Percentiles rank a stretch among this genome's conserved stretches.
phyloP scores from a whole-genome alignment of 30 jellyfish, hydroid and myxozoan species.

The Sanderia malayensis region DNA sequence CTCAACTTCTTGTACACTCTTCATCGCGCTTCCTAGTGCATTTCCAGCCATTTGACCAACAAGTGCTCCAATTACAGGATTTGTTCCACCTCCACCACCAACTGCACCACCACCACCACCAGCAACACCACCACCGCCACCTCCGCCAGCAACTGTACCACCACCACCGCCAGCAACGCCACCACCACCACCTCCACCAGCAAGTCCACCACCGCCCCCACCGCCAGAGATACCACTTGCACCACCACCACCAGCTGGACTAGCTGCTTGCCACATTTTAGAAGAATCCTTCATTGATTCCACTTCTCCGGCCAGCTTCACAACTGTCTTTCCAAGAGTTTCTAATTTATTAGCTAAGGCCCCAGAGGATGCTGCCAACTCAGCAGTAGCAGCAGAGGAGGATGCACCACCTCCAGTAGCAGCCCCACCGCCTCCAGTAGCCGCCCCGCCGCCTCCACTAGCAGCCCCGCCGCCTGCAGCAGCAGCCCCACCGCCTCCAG shows the following conservation, averaged over 20 bases:
- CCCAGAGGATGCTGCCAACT: conserved; percentile 42
- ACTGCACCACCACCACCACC: conserved; percentile 38
- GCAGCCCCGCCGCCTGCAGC: conserved; percentile 87
- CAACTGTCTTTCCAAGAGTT: conserved; percentile 62
- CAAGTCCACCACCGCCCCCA: conserved; percentile 27
- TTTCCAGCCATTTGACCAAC: conserved; percentile 63
- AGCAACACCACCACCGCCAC: conserved; percentile 48
- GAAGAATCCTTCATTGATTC: conserved; percentile 80
- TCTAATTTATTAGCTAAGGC: conserved; percentile 67
- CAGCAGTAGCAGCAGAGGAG: conserved; percentile 39
- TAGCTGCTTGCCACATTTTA: conserved; percentile 78
- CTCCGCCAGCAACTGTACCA: conserved; percentile 53
- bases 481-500: conserved; percentile 72
- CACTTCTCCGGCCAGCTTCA: conserved; percentile 82
- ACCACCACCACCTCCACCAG: conserved; percentile 37
- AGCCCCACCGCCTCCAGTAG: conserved; percentile 69
- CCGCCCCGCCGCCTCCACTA: conserved; percentile 69
- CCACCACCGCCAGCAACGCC: conserved; percentile 44
- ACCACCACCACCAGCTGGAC: conserved; percentile 53
- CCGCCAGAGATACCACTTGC: conserved; percentile 22
- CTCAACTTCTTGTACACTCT: conserved; percentile 46
- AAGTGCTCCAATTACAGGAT: conserved; percentile 37
- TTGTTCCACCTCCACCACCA: conserved; percentile 32
- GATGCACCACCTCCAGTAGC: conserved; percentile 67
- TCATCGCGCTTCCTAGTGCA: conserved; percentile 57